These are phyloP conservation scores for Oscarella lobularis DNA, from an alignment of 37 sponge, comb jelly and placozoan species.

Conservation along the genomic window DNA sequence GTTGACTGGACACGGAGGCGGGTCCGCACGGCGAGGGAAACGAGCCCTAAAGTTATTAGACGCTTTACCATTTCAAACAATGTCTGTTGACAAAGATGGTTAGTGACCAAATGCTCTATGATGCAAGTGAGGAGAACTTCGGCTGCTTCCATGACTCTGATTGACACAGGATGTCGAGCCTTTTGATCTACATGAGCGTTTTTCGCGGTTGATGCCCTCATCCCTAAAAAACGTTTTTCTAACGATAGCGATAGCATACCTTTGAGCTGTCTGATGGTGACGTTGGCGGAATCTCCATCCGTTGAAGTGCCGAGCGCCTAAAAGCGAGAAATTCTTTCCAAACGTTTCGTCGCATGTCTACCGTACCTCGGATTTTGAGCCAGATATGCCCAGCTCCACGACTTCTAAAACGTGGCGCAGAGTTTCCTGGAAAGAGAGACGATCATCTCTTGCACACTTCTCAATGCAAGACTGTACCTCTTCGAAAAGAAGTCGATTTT, in stretches of 20 bases:
- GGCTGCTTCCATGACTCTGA: slow-evolving; percentile 68
- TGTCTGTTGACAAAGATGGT: too few relatives aligned
- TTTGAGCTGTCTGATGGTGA: neutral
- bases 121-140: slow-evolving; percentile 50
- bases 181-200: slow-evolving; percentile 61
- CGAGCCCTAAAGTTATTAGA: slow-evolving; percentile 36
- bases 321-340: too few relatives aligned
- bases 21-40: slow-evolving; percentile 77
- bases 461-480: too few relatives aligned
- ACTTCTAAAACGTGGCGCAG: slow-evolving; percentile 41
- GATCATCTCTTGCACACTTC: too few relatives aligned
- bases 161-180: slow-evolving; percentile 53
- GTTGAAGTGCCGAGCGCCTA: too few relatives aligned
- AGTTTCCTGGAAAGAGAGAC: slow-evolving; percentile 24
- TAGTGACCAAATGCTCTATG: slow-evolving; percentile 64
- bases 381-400: slow-evolving; percentile 69
- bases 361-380: slow-evolving; percentile 42
- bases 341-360: neutral
- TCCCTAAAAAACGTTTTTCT: neutral
- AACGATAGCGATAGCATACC: too few relatives aligned
- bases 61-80: too few relatives aligned
- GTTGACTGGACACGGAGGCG: slow-evolving; percentile 32
- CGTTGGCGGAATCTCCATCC: neutral
- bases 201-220: neutral
- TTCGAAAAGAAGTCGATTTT: slow-evolving; percentile 43